These are phyloP conservation scores for Heteractis magnifica DNA, from an alignment of 92 coral and sea anemone species.

Conservation along the genomic window DNA sequence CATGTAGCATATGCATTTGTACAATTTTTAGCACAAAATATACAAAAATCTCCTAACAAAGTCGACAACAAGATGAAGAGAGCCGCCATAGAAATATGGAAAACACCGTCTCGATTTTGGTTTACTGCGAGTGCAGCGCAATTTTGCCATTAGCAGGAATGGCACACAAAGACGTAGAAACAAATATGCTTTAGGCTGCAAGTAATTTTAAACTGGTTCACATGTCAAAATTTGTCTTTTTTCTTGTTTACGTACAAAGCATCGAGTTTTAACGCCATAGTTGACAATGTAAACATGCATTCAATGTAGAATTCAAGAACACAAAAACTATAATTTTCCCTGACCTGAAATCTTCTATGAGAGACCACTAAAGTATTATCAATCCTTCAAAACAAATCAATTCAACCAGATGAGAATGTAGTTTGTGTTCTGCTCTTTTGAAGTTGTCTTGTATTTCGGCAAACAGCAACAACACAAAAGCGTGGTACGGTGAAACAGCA, in stretches of 20 bases:
- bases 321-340: constrained; percentile 4
- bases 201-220: neutral
- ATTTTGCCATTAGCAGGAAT: constrained; percentile 4
- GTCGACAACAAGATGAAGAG: neutral
- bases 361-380: neutral
- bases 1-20: constrained; percentile 1
- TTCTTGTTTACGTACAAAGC: neutral
- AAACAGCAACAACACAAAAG: neutral
- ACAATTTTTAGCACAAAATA: constrained; percentile 2
- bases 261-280: too few relatives aligned
- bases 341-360: constrained; percentile 6
- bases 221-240: neutral
- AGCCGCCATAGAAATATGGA: constrained; percentile 6
- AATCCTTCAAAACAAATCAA: neutral
- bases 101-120: neutral
- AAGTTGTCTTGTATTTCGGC: constrained; percentile 5
- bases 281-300: neutral
- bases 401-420: neutral
- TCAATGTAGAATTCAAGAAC: neutral
- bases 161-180: constrained; percentile 3
- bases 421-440: constrained; percentile 5
- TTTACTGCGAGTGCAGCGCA: constrained; percentile 5
- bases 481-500: constrained; percentile 9
- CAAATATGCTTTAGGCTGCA: neutral
- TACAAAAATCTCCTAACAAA: neutral